Base-by-base conservation (phyloP, 2,113 vertebrate species). In the Semnornis frantzii region DNA sequence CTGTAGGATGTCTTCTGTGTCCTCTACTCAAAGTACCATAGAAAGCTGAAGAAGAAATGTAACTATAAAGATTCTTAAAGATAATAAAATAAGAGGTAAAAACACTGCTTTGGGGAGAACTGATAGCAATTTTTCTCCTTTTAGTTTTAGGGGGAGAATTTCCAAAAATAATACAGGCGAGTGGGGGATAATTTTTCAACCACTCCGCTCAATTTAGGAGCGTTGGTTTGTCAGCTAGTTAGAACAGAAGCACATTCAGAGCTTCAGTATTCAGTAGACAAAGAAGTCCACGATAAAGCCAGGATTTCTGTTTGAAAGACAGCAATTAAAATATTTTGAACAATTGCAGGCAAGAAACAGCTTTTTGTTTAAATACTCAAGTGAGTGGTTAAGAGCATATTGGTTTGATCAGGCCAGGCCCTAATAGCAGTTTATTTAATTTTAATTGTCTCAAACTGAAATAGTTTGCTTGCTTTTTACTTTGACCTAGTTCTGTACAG, bases 381-480 rank as follows among this genome's bases (percentile, higher is more conserved):
- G 6, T 6, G 8, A 59, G 55, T 44, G 87, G 27, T 50, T 70
- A 81, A 44, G 64, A 81, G 60, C 13, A 3, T 9, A 2, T 78
- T 74, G 68, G 54, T 77, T 92, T 87, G 69, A 82, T 81, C 23
- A 71, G 42, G 25, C 55, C 55, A 71, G 57, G 33, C 46, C 12
- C 60, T 91, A 77, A 81, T 42, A 84, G 81, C 69, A 62, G 34
- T 90, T 83, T 86, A 76, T 93, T 93, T 84, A 70, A 81, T 91
- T 92, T 86, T 79, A 84, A 87, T 89, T 91, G 75, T 83, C 74
- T 91, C 69, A 23, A 82, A 77, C 75, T 83, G 75, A 81, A 87
- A 91, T 92, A 55, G 80, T 75, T 95, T 77, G 64, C 89, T 90
- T 93, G 65, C 68, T 92, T 93, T 94, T 93, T 94, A 74, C 19